These are phyloP conservation scores for Takifugu flavidus DNA, from an alignment of 2,113 vertebrate species.

Conservation along the genomic window DNA sequence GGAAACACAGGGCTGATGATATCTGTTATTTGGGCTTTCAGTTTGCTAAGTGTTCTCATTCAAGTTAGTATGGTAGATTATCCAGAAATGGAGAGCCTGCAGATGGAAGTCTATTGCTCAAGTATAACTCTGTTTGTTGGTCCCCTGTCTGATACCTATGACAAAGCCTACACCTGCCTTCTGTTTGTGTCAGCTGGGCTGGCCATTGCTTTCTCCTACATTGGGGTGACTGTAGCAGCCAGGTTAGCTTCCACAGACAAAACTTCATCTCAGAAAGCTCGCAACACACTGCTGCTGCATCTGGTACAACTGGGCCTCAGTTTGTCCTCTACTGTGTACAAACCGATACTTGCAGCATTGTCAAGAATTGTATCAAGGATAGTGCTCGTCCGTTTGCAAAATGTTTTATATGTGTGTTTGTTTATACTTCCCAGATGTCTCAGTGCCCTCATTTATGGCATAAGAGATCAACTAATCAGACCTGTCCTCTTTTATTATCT, in stretches of 20 bases:
- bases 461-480: constrained; percentile 48
- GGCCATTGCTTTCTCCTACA: constrained; percentile 42
- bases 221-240: constrained; percentile 57
- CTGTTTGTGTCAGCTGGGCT: constrained; percentile 46
- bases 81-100: constrained; percentile 1
- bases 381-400: constrained; percentile 13
- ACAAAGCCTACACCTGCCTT: constrained; percentile 28
- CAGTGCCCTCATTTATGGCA: constrained; percentile 49
- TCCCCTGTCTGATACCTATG: constrained; percentile 1
- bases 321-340: constrained; percentile 38
- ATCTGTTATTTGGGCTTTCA: constrained; percentile 39
- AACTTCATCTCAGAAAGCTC: constrained; percentile 49
- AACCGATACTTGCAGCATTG: constrained; percentile 18
- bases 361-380: accelerated
- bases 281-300: constrained; percentile 59
- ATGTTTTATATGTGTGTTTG: constrained; percentile 31
- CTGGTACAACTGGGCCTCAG: constrained; percentile 59
- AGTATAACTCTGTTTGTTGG: not conserved
- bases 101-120: constrained; percentile 29
- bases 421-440: constrained; percentile 44
- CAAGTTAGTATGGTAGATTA: constrained; percentile 3
- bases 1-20: constrained; percentile 45
- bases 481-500: constrained; percentile 24
- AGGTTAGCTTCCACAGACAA: constrained; percentile 54
- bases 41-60: constrained; percentile 5